Evolutionary conservation across 1,140 invertebrate genomes (phyloP), one percentile per base, ranked within the genome.

Genomic region (Saccostrea echinata): DNA sequence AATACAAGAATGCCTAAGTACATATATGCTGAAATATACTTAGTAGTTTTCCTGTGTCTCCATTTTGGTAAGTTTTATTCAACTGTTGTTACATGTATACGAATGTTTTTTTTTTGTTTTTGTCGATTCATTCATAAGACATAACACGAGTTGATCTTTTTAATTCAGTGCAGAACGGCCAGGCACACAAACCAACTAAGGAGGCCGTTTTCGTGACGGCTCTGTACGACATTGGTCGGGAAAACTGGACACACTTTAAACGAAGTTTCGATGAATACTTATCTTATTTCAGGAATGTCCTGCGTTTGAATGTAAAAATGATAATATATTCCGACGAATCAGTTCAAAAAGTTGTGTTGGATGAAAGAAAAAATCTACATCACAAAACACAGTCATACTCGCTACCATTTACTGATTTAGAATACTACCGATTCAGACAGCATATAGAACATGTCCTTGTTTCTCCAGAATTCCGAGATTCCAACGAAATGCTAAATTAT

Each of bases 401-500:
- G 11, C 33, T 83, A 24, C 57, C 13, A 8, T 86, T 88, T 71
- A n/a, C n/a, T 1, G 64, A 88, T 16, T 18, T 88, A 24, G 88
- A 88, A 55, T 86, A 35, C 24, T 27, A 86, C 35, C 61, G 33
- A n/a, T 87, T 91, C 61, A 12, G 51, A 52, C 86, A 85, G 16
- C 57, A 64, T 24, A 86, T 92, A 4, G 43, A 84, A 4, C n/a
- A 89, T 18, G 64, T 91, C 1, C 85, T 91, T 35, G 12, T 52
- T 21, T 88, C 89, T 4, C 16, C 84, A 0, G 84, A 88, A 9
- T 92, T 92, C 57, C 55, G 83, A 35, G 43, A 86, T 4, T 64
- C 88, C 51, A 89, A 92, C 30, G 30, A 57, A 21, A 88, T 90
- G 71, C 68, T 92, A 18, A 21, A 51, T 2, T 84, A 90, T 52